phyloP scores from a whole-genome alignment of 2,797 vertebrate genomes.

The Hypotaenidia philippensis region DNA sequence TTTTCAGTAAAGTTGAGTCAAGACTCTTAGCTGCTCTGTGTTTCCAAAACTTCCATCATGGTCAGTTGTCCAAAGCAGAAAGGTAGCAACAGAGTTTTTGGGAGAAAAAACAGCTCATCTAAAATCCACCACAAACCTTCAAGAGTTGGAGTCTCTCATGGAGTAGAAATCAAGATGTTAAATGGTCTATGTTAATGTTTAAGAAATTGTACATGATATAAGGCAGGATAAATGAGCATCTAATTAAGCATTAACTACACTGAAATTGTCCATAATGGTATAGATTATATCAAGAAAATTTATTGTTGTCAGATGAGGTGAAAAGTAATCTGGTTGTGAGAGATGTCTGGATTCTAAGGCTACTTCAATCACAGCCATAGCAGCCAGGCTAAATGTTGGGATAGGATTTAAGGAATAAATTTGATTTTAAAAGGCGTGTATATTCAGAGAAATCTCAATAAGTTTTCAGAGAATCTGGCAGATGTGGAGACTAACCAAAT shows the following conservation, averaged over 20 bases:
- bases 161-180: neutral
- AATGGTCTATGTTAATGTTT: neutral
- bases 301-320: neutral
- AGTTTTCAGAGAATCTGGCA: neutral
- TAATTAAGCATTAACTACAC: neutral
- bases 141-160: neutral
- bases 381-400: neutral
- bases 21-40: neutral
- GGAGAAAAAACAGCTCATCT: neutral
- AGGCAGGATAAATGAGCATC: neutral
- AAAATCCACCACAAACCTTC: neutral
- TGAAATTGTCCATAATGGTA: neutral
- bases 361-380: neutral
- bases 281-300: neutral
- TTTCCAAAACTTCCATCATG: neutral
- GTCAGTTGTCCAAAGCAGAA: neutral
- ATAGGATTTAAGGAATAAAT: neutral
- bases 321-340: neutral
- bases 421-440: neutral
- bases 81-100: neutral
- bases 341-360: neutral
- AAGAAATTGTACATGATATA: neutral
- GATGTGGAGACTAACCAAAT: neutral
- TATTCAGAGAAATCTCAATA: neutral
- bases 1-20: neutral